Percentiles rank a stretch among this genome's conserved stretches.
These are phyloP conservation scores for Microctenopoma lineatum DNA, from an alignment of 2,797 vertebrate species.

Conservation along the genomic window DNA sequence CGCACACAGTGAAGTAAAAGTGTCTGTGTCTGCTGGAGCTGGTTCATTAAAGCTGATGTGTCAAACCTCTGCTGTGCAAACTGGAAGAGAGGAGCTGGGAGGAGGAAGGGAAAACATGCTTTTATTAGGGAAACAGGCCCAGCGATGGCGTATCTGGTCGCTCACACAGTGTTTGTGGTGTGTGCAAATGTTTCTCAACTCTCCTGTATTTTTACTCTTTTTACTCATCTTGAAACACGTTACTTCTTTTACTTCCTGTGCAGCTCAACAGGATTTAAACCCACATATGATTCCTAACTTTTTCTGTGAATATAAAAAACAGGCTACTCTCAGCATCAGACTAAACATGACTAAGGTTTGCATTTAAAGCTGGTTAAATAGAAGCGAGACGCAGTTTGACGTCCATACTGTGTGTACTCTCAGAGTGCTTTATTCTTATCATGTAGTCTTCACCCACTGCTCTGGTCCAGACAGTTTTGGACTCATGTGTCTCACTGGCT, in stretches of 20 bases:
- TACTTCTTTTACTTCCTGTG: neutral
- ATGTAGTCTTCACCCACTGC: neutral
- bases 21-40: neutral
- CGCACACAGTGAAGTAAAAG: too few species aligned
- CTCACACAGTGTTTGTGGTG: neutral
- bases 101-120: neutral
- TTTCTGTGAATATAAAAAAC: too few species aligned
- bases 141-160: too few species aligned
- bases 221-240: too few species aligned
- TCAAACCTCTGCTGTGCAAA: neutral
- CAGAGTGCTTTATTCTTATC: too few species aligned
- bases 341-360: too few species aligned
- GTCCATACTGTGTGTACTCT: too few species aligned
- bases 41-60: neutral
- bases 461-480: conserved; percentile 1
- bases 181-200: neutral
- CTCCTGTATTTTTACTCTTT: neutral
- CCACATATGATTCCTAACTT: too few species aligned
- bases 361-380: too few species aligned
- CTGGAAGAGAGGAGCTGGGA: neutral
- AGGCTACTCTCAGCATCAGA: too few species aligned
- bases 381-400: too few species aligned
- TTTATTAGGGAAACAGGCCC: neutral
- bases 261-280: neutral
- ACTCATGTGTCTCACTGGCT: conserved; percentile 26